Evolutionary conservation across 2,797 vertebrate species (phyloP).

Genomic region (Silurus lanzhouensis): DNA sequence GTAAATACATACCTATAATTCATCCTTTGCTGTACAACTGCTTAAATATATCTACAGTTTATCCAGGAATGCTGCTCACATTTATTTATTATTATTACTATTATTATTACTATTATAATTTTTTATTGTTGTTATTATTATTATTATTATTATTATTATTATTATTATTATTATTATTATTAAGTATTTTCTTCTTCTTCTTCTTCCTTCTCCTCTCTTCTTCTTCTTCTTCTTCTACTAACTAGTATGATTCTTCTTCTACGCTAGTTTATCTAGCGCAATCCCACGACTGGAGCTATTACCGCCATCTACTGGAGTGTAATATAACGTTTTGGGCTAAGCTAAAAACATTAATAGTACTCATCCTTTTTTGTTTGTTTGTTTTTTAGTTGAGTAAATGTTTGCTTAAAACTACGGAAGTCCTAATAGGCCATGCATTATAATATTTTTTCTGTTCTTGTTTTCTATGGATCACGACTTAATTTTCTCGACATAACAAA

Average conservation of each 20-base stretch:
- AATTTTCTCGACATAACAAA: too few species aligned
- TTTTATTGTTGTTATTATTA: too few species aligned
- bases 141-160: too few species aligned
- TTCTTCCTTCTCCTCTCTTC: background rate
- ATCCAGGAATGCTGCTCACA: background rate
- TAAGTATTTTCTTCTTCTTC: background rate
- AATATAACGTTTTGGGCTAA: background rate
- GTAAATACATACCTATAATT: background rate
- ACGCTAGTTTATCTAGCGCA: background rate
- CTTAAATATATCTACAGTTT: background rate
- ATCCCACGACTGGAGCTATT: background rate
- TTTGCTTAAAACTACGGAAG: too few species aligned
- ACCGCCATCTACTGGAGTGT: slow-evolving; percentile 16
- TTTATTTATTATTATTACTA: background rate
- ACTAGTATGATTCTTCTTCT: background rate
- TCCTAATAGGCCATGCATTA: too few species aligned
- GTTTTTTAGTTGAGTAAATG: too few species aligned
- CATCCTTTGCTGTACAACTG: background rate
- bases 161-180: too few species aligned
- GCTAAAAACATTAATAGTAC: too few species aligned
- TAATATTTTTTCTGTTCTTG: too few species aligned
- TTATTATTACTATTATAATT: too few species aligned
- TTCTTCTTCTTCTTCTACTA: background rate
- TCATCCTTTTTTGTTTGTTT: too few species aligned
- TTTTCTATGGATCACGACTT: too few species aligned